Percentiles rank a stretch among this genome's conserved stretches.
Evolutionary conservation across 2,113 vertebrate genomes (phyloP).

Genomic region (Microtus oregoni): DNA sequence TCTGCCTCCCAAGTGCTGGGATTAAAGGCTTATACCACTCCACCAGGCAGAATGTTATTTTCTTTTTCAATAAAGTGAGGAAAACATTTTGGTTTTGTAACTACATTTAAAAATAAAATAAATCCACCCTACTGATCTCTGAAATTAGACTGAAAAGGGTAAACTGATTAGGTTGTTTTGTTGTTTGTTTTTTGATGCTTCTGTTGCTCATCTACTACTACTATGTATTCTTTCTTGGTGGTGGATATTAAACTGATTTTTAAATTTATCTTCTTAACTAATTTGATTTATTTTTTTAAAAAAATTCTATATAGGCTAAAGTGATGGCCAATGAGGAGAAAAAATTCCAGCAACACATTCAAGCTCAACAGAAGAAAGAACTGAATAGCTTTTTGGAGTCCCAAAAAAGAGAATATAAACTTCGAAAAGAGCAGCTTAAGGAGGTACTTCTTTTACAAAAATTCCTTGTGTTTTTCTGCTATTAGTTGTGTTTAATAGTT

Average conservation of each 20-base stretch:
- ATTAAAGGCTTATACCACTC: neutral
- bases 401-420: conserved; percentile 98
- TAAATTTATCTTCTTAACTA: conserved; percentile 51
- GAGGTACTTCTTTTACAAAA: conserved; percentile 88
- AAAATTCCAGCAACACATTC: conserved; percentile 99
- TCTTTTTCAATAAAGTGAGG: neutral
- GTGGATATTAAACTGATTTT: conserved; percentile 52
- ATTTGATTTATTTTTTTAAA: conserved; percentile 34
- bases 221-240: neutral
- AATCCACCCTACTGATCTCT: conserved; percentile 45
- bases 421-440: conserved; percentile 98
- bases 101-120: conserved; percentile 34
- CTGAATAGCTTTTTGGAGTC: conserved; percentile 97
- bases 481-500: neutral
- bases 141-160: conserved; percentile 45
- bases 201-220: neutral
- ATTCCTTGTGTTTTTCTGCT: neutral
- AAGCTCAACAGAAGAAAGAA: conserved; percentile 98
- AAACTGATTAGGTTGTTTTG: conserved; percentile 23
- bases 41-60: neutral
- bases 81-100: conserved; percentile 47
- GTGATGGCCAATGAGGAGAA: conserved; percentile 97
- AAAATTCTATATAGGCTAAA: conserved; percentile 91
- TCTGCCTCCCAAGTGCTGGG: neutral
- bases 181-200: conserved; percentile 50